A percentile compares a stretch with the other conserved stretches of the same genome.
Conservation (phyloP, 2,888 invertebrate genomes). For the Tetheella fluctuosa region DNA sequence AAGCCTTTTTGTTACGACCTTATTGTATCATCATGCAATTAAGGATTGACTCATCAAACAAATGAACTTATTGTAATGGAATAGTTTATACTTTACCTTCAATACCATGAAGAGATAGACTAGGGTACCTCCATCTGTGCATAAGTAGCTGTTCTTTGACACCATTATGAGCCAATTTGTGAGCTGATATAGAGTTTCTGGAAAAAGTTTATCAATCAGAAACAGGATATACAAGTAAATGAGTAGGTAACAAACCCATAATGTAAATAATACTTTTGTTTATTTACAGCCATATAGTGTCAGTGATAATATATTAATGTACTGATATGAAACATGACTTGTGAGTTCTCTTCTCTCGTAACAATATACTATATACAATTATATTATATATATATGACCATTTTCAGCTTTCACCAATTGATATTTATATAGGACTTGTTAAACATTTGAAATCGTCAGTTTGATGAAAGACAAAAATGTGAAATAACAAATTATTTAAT, state of each 20-base stretch:
- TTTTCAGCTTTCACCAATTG: too few species aligned
- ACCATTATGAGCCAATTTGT: slow-evolving; percentile 88
- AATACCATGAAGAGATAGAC: slow-evolving; percentile 97
- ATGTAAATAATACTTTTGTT: neutral
- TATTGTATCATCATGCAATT: too few species aligned
- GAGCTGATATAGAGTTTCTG: slow-evolving; percentile 87
- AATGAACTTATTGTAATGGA: too few species aligned
- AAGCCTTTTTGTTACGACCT: too few species aligned
- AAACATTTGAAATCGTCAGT: too few species aligned
- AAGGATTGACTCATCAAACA: too few species aligned
- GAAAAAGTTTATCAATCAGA: slow-evolving; percentile 18
- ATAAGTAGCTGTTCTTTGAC: slow-evolving; percentile 93
- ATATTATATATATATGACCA: too few species aligned
- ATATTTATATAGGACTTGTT: too few species aligned
- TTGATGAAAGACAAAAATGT: too few species aligned
- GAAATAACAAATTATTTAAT: too few species aligned
- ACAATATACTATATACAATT: too few species aligned
- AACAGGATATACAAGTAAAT: neutral
- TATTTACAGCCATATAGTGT: neutral
- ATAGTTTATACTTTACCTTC: slow-evolving; percentile 83
- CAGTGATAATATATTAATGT: neutral
- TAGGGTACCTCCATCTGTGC: slow-evolving; percentile 98
- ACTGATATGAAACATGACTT: neutral
- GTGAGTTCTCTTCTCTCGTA: too few species aligned
- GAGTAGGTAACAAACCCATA: neutral